Conservation (phyloP, 2,888 invertebrate genomes). For the Hydrotaea cyrtoneurina region DNA sequence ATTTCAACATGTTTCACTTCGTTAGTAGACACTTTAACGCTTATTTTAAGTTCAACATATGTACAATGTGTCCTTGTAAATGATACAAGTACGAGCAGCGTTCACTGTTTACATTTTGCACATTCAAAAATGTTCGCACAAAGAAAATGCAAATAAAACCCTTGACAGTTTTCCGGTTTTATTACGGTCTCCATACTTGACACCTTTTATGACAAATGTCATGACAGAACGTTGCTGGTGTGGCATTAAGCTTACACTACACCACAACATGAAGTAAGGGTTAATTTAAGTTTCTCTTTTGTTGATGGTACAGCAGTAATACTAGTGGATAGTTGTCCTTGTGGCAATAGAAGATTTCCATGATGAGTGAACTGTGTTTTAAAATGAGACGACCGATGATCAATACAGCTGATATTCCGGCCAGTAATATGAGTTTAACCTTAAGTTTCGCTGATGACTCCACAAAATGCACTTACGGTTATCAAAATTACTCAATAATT, state of each 20-base stretch:
- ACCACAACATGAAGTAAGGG: background rate
- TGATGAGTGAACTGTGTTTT: no score
- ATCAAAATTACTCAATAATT: no score
- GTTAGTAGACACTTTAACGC: slow-evolving; percentile 77
- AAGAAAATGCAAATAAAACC: slow-evolving; percentile 62
- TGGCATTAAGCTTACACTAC: background rate
- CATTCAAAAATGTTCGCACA: background rate
- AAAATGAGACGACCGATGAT: no score
- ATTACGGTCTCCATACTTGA: slow-evolving; percentile 54
- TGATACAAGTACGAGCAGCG: background rate
- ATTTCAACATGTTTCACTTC: slow-evolving; percentile 70
- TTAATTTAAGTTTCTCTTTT: background rate
- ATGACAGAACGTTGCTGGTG: background rate
- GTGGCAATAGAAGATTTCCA: no score
- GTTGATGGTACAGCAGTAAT: no score
- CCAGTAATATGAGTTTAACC: no score
- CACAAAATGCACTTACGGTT: no score
- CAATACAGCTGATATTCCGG: no score
- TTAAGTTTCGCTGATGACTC: no score
- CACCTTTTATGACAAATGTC: slow-evolving; percentile 54
- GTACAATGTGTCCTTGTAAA: slow-evolving; percentile 44
- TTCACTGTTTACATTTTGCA: background rate
- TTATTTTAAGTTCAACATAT: slow-evolving; percentile 71
- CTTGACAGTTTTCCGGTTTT: slow-evolving; percentile 50
- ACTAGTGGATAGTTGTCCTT: no score